These are phyloP conservation scores for Xenentodon cancila DNA, from an alignment of 2,797 vertebrate species.

Conservation along the genomic window DNA sequence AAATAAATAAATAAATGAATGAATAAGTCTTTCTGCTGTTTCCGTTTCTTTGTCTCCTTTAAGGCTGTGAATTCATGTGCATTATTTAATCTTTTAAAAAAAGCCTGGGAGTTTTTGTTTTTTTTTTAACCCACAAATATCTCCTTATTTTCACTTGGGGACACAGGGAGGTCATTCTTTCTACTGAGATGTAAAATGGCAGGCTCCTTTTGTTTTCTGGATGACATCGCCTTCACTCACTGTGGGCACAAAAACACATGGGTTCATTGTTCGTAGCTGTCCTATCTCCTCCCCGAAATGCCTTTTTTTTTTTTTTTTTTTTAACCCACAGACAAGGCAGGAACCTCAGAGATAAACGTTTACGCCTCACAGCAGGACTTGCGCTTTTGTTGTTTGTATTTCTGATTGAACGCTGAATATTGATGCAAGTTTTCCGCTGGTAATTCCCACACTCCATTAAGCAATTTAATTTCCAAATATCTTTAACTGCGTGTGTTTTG, in stretches of 20 bases:
- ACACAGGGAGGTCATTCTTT: slow-evolving; percentile 21
- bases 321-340: slow-evolving; percentile 24
- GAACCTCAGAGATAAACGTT: slow-evolving; percentile 32
- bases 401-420: slow-evolving; percentile 46
- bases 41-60: slow-evolving; percentile 25
- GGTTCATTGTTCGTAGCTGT: slow-evolving; percentile 40
- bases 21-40: neutral
- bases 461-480: slow-evolving; percentile 68
- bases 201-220: slow-evolving; percentile 43
- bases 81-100: slow-evolving; percentile 33
- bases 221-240: slow-evolving; percentile 31
- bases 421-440: slow-evolving; percentile 47
- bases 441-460: slow-evolving; percentile 68
- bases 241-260: slow-evolving; percentile 33
- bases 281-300: slow-evolving; percentile 20
- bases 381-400: slow-evolving; percentile 39
- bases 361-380: slow-evolving; percentile 46
- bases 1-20: neutral
- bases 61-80: slow-evolving; percentile 22
- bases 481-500: slow-evolving; percentile 52
- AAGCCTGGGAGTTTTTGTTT: slow-evolving; percentile 19
- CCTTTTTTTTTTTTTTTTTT: slow-evolving; percentile 38
- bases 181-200: slow-evolving; percentile 30
- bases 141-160: slow-evolving; percentile 20
- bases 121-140: slow-evolving; percentile 6